phyloP scores from a whole-genome alignment of 2,797 vertebrate species.

The Sternotherus odoratus region DNA sequence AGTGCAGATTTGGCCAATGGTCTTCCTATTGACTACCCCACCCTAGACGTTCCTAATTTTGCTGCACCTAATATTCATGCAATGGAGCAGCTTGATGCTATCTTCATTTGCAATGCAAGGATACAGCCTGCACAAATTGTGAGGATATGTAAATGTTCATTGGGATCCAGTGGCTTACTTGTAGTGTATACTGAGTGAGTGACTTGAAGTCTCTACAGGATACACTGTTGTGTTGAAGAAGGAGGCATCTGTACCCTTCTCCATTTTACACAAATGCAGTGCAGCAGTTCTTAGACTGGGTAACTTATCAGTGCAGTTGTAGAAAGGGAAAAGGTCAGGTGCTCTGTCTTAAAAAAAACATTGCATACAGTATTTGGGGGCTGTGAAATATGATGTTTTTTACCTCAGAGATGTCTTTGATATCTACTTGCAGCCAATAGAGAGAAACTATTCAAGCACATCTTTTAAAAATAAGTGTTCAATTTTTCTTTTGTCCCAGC shows the following conservation, averaged over 20 bases:
- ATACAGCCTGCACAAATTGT: rapidly evolving
- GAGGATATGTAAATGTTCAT: background rate
- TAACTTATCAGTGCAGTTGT: background rate
- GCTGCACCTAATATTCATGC: background rate
- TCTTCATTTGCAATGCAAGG: rapidly evolving
- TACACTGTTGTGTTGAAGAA: background rate
- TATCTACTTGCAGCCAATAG: background rate
- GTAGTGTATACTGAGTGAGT: background rate
- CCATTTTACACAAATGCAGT: background rate
- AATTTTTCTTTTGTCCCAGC: slow-evolving; percentile 32
- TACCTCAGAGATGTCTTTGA: background rate
- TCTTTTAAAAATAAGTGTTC: background rate
- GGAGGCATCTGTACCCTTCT: background rate
- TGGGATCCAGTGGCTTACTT: background rate
- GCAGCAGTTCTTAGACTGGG: background rate
- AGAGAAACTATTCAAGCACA: background rate
- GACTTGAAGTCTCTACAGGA: background rate
- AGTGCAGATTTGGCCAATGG: no score
- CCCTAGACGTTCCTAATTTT: background rate
- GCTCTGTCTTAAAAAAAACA: background rate
- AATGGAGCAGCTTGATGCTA: rapidly evolving
- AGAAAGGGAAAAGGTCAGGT: background rate
- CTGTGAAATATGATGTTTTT: background rate
- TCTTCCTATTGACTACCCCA: no score
- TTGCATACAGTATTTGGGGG: background rate